Conservation (phyloP, 2,888 invertebrate species). For the Rhodophaea formosa region DNA sequence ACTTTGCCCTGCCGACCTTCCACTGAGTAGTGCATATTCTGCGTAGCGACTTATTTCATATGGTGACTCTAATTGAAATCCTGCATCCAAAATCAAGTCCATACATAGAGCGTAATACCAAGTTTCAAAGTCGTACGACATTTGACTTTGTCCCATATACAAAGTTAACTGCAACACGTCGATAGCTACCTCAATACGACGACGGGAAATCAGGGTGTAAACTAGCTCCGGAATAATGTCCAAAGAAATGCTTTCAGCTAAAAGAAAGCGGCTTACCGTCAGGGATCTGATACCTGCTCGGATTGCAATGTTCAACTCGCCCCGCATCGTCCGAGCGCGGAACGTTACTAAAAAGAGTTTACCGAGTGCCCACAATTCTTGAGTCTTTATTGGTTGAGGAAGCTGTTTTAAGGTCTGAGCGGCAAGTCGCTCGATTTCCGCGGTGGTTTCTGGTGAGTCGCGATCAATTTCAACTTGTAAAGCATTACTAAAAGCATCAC, state of each 20-base stretch:
- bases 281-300: slow-evolving; percentile 67
- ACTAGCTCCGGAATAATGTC: slow-evolving; percentile 72
- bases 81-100: slow-evolving; percentile 80
- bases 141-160: slow-evolving; percentile 40
- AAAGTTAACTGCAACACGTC: slow-evolving; percentile 63
- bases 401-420: slow-evolving; percentile 46
- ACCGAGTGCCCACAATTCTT: slow-evolving; percentile 70
- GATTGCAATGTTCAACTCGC: slow-evolving; percentile 49
- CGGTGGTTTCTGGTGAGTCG: slow-evolving; percentile 56
- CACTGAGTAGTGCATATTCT: slow-evolving; percentile 48
- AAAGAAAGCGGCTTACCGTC: slow-evolving; percentile 63
- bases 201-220: slow-evolving; percentile 61
- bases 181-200: slow-evolving; percentile 73
- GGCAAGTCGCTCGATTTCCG: slow-evolving; percentile 59
- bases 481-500: slow-evolving; percentile 70
- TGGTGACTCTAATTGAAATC: slow-evolving; percentile 75
- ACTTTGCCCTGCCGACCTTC: slow-evolving; percentile 44
- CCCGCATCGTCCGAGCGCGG: slow-evolving; percentile 60
- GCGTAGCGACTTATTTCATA: slow-evolving; percentile 67
- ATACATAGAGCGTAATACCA: slow-evolving; percentile 82
- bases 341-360: slow-evolving; percentile 69
- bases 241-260: slow-evolving; percentile 60
- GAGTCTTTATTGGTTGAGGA: slow-evolving; percentile 53
- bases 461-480: slow-evolving; percentile 69
- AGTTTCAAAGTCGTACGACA: slow-evolving; percentile 54